Evolutionary conservation across 2,888 invertebrate species (phyloP).

Genomic region (Bellardia bayeri): DNA sequence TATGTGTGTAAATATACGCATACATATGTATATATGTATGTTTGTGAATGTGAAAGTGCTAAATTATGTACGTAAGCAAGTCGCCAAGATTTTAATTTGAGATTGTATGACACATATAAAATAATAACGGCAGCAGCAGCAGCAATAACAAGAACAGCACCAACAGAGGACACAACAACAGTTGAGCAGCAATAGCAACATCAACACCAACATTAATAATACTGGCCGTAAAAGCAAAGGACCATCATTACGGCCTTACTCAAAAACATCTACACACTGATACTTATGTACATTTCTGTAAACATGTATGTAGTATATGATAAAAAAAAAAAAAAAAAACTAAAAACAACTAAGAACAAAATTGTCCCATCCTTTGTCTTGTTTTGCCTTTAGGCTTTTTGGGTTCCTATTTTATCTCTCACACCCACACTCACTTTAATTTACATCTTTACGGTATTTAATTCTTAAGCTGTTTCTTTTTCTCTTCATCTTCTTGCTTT

Average conservation of each 20-base stretch:
- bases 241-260: slow-evolving; percentile 41
- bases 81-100: slow-evolving; percentile 75
- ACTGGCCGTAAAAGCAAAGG: slow-evolving; percentile 41
- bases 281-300: no score
- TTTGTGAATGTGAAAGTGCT: slow-evolving; percentile 54
- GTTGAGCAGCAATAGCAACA: slow-evolving; percentile 33
- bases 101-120: slow-evolving; percentile 70
- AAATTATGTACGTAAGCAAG: slow-evolving; percentile 70
- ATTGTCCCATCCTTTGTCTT: slow-evolving; percentile 23
- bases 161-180: slow-evolving; percentile 26
- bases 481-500: slow-evolving; percentile 3
- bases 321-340: background rate
- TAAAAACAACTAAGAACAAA: background rate
- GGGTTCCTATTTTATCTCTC: slow-evolving; percentile 14
- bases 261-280: background rate
- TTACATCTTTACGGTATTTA: slow-evolving; percentile 61
- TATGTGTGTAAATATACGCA: background rate
- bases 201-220: slow-evolving; percentile 47
- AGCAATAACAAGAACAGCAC: slow-evolving; percentile 40
- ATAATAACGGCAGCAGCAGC: slow-evolving; percentile 45
- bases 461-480: slow-evolving; percentile 51
- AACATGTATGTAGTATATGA: no score
- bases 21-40: background rate
- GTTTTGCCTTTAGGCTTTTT: slow-evolving; percentile 37
- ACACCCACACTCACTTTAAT: slow-evolving; percentile 52